Conservation (phyloP, 2,797 vertebrate genomes). For the Muscicapa comitata region DNA sequence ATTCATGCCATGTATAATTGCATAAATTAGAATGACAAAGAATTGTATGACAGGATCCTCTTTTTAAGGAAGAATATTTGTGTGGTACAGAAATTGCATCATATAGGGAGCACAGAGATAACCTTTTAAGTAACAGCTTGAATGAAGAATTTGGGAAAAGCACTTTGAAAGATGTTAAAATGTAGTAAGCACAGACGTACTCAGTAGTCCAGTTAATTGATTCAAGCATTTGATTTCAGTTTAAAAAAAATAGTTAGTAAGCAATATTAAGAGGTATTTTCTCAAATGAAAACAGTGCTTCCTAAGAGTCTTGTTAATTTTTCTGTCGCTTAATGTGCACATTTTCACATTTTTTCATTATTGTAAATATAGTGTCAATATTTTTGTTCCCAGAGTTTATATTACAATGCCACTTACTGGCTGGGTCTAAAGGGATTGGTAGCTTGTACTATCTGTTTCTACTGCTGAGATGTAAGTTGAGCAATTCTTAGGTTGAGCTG, state of each 20-base stretch:
- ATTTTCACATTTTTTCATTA: background rate
- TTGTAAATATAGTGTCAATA: rapidly evolving
- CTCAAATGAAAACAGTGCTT: background rate
- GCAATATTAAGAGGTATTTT: background rate
- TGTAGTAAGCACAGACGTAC: background rate
- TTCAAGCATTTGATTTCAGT: background rate
- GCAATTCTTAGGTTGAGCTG: background rate
- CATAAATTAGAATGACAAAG: background rate
- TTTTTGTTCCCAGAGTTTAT: background rate
- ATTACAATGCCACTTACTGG: background rate
- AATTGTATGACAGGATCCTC: background rate
- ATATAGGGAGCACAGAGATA: background rate
- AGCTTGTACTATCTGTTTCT: background rate
- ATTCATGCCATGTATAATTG: background rate
- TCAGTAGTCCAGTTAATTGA: background rate
- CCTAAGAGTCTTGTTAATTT: background rate
- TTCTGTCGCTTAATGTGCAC: background rate
- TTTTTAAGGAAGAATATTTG: background rate
- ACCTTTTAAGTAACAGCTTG: background rate
- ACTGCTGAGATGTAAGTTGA: background rate
- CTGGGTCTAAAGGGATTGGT: background rate
- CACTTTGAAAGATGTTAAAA: background rate
- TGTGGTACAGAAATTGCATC: background rate
- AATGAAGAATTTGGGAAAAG: background rate
- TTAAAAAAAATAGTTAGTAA: background rate